These are phyloP conservation scores for Grammomys dolichurus DNA, from an alignment of 2,113 vertebrate genomes.

Conservation along the genomic window DNA sequence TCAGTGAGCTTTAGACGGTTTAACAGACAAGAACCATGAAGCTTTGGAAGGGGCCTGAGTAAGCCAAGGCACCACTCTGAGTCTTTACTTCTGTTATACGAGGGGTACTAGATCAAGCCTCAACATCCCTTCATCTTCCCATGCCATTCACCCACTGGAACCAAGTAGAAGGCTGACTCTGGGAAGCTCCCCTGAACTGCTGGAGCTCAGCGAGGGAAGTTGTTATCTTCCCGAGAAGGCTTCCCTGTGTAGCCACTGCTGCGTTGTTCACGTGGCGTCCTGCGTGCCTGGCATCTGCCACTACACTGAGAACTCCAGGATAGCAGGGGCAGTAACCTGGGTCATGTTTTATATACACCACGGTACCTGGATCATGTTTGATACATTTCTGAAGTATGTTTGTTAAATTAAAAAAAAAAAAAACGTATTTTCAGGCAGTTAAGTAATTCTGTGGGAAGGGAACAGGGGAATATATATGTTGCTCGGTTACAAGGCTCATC, in stretches of 20 bases:
- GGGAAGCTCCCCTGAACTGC: not conserved
- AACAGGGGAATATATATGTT: not conserved
- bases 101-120: not conserved
- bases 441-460: not conserved
- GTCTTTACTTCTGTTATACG: not conserved
- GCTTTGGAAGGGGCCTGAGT: not conserved
- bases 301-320: no score
- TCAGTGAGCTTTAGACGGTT: not conserved
- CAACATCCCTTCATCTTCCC: not conserved
- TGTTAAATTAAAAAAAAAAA: not conserved
- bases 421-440: not conserved
- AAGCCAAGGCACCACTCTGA: not conserved
- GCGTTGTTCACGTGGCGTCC: accelerated
- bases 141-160: not conserved
- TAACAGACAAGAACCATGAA: not conserved
- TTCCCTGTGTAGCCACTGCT: no score
- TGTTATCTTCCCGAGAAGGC: not conserved
- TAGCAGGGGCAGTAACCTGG: not conserved
- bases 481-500: not conserved
- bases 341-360: not conserved
- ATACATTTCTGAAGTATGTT: not conserved
- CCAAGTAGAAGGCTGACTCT: not conserved
- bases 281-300: not conserved
- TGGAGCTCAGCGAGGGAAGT: not conserved
- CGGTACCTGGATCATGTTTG: not conserved